These are phyloP conservation scores for Bubo scandiacus DNA, from an alignment of 2,113 vertebrate species.

Conservation along the genomic window DNA sequence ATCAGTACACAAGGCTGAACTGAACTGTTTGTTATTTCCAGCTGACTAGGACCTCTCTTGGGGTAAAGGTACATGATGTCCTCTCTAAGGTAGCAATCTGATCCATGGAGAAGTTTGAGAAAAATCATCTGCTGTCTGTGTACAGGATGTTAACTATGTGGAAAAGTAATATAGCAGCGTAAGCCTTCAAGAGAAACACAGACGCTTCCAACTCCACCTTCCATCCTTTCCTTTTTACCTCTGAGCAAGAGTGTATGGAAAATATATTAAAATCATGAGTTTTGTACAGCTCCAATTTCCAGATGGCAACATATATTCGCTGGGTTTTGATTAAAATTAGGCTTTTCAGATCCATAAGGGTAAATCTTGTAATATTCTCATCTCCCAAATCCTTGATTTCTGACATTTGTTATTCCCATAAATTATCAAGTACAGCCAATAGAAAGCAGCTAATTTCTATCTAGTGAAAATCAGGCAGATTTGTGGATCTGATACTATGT, in stretches of 20 bases:
- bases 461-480: background rate
- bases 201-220: background rate
- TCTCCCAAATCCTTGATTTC: conserved; percentile 33
- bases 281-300: background rate
- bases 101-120: background rate
- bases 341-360: background rate
- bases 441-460: conserved; percentile 7
- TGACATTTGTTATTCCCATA: background rate
- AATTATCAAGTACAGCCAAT: background rate
- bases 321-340: conserved; percentile 11
- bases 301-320: conserved; percentile 1
- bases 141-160: conserved; percentile 19
- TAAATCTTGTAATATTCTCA: conserved; percentile 10
- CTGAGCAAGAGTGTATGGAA: background rate
- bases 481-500: background rate
- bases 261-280: background rate
- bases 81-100: background rate
- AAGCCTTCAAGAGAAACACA: background rate
- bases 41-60: background rate
- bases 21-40: background rate
- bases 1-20: background rate
- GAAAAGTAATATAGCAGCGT: conserved; percentile 13
- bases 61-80: background rate
- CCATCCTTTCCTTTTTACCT: background rate
- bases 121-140: background rate